These are phyloP conservation scores for Psittacula cyanocephala DNA, from an alignment of 2,113 vertebrate genomes.

Conservation along the genomic window DNA sequence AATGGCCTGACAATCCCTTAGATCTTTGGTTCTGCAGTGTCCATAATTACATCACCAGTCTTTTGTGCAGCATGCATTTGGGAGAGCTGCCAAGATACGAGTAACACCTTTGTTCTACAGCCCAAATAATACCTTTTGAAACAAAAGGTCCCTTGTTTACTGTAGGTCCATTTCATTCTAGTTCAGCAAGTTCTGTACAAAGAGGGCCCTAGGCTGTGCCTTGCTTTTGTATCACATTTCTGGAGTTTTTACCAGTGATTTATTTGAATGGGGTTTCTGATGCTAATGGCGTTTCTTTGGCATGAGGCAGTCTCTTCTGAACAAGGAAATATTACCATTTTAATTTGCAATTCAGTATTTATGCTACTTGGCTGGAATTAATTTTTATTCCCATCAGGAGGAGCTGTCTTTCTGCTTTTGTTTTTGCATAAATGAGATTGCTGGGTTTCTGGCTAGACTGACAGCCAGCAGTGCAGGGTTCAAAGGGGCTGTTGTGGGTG, in stretches of 20 bases:
- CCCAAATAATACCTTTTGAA: not conserved
- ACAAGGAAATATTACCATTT: not conserved
- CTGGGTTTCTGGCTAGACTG: not conserved
- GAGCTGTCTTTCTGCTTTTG: constrained; percentile 23
- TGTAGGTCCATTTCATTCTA: not conserved
- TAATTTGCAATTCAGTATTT: constrained; percentile 29
- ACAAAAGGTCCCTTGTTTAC: not conserved
- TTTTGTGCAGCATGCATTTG: not conserved
- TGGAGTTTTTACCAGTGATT: not conserved
- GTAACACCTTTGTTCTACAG: not conserved
- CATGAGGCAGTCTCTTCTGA: not conserved
- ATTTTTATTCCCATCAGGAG: constrained; percentile 37
- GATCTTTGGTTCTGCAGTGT: not conserved
- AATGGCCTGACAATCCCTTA: not conserved
- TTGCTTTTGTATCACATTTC: not conserved
- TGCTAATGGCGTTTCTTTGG: not conserved
- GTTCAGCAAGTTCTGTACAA: not conserved
- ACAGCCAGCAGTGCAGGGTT: not conserved
- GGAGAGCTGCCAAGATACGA: not conserved
- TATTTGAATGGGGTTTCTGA: not conserved
- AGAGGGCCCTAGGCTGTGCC: not conserved
- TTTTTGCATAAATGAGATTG: not conserved
- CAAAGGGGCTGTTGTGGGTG: not conserved
- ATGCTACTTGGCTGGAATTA: constrained; percentile 6
- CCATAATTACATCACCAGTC: not conserved